Conservation (phyloP, 1,140 invertebrate species). For the Drosophila subpulchrella region DNA sequence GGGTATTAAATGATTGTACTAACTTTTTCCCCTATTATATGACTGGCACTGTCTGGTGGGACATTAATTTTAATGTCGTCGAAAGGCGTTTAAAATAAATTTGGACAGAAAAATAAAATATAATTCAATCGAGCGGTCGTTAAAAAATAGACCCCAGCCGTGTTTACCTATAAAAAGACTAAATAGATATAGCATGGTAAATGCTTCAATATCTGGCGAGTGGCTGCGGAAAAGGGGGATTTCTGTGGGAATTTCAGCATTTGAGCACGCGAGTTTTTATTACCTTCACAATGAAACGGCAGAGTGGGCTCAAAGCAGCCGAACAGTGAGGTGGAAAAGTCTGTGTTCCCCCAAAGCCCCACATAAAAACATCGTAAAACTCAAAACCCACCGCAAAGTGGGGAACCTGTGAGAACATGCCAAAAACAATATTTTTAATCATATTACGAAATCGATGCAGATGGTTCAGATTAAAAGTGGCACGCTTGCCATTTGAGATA, state of each 20-base stretch:
- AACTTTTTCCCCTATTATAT: conserved; percentile 2
- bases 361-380: conserved; percentile 38
- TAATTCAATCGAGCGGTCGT: conserved; percentile 36
- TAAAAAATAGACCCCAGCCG: conserved; percentile 54
- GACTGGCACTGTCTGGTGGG: conserved; percentile 5
- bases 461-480: conserved; percentile 4
- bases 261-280: conserved; percentile 42
- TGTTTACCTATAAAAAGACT: conserved; percentile 42
- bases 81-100: conserved; percentile 49
- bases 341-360: conserved; percentile 8
- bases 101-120: conserved; percentile 39
- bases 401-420: conserved; percentile 26
- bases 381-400: conserved; percentile 20
- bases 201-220: conserved; percentile 16
- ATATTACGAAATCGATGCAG: conserved; percentile 21
- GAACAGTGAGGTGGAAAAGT: conserved; percentile 39
- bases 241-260: conserved; percentile 26
- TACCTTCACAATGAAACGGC: conserved; percentile 31
- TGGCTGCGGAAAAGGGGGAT: conserved; percentile 7
- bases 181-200: conserved; percentile 12
- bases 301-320: conserved; percentile 28
- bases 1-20: conserved; percentile 4
- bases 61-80: conserved; percentile 51
- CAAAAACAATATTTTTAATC: conserved; percentile 37
- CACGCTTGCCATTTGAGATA: too few species aligned